Evolutionary conservation across 2,113 vertebrate species (phyloP), one percentile per base, ranked within the genome.

Genomic region (Dunckerocampus dactyliophorus): DNA sequence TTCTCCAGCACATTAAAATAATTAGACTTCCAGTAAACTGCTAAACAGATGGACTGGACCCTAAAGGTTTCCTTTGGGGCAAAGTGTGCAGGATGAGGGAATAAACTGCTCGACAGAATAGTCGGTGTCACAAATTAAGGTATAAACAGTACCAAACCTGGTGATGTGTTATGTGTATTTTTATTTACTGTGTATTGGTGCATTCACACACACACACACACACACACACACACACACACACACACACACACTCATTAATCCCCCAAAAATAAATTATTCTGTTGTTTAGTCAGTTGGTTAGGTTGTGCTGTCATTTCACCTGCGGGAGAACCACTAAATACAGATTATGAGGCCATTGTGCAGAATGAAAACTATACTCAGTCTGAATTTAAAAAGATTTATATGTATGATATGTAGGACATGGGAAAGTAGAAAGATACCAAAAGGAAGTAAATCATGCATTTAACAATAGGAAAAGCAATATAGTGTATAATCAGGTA

Each of bases 21-120:
- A 75, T 70, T 66, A 47, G 54, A 28, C 49, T 78, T 67, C 65
- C 71, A 57, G 60, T 67, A 69, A 71, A 66, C 42, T 69, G 60
- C 49, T 58, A 64, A 62, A 77, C 71, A 85, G 59, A 82, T 70
- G 76, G 78, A 53, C 49, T 31, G 46, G 63, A 57, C 66, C 77
- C 65, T 15, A 56, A 46, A 75, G 59, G 57, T 59, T 59, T 71
- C 80, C 71, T 61, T 59, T 67, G 50, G 19, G 55, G 52, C 37
- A 20, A 69, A 51, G 65, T 66, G 19, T 51, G 47, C 53, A 47
- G 15, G 47, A 47, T 21, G 24, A 14, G 52, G 37, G 19, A 47
- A 15, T 48, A 53, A 61, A 42, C 45, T 63, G 45, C 31, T 46
- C 22, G 50, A 53, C 15, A 31, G 1, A 34, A 34, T 8, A 34